Evolutionary conservation across 2,113 vertebrate species (phyloP).

Genomic region (Ophiodon elongatus): DNA sequence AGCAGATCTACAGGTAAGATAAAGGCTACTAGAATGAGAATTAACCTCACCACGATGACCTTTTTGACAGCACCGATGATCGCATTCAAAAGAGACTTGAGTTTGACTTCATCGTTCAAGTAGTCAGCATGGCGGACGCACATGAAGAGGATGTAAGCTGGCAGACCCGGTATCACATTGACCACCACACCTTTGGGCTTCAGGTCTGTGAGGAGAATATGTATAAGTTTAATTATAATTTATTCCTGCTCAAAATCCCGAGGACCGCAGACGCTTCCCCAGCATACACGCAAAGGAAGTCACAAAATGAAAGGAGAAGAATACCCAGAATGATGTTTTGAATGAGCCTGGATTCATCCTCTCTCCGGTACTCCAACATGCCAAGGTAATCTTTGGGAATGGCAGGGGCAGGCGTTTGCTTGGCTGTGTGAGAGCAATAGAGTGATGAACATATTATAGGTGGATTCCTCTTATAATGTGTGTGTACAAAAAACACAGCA

Average conservation of each 20-base stretch:
- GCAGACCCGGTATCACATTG: constrained; percentile 92
- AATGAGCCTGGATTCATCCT: constrained; percentile 91
- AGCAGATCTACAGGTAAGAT: neutral
- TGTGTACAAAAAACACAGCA: neutral
- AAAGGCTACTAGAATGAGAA: neutral
- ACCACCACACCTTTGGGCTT: constrained; percentile 95
- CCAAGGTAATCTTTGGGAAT: constrained; percentile 90
- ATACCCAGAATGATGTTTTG: constrained; percentile 93
- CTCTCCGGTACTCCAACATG: constrained; percentile 94
- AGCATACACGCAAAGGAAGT: neutral
- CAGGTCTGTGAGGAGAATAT: constrained; percentile 84
- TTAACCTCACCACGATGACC: constrained; percentile 87
- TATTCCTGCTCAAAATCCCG: neutral
- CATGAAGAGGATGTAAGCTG: constrained; percentile 95
- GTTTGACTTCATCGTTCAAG: constrained; percentile 89
- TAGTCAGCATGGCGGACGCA: constrained; percentile 94
- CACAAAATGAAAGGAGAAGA: neutral
- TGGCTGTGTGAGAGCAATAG: constrained; percentile 77
- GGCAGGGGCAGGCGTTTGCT: constrained; percentile 68
- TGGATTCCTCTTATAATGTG: neutral
- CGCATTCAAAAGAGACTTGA: constrained; percentile 92
- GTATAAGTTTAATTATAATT: neutral
- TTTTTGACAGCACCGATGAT: constrained; percentile 90
- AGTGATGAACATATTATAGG: neutral
- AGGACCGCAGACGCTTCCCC: neutral